Evolutionary conservation across 2,888 invertebrate species (phyloP), one percentile per base, ranked within the genome.

Genomic region (Spisula subtruncata): DNA sequence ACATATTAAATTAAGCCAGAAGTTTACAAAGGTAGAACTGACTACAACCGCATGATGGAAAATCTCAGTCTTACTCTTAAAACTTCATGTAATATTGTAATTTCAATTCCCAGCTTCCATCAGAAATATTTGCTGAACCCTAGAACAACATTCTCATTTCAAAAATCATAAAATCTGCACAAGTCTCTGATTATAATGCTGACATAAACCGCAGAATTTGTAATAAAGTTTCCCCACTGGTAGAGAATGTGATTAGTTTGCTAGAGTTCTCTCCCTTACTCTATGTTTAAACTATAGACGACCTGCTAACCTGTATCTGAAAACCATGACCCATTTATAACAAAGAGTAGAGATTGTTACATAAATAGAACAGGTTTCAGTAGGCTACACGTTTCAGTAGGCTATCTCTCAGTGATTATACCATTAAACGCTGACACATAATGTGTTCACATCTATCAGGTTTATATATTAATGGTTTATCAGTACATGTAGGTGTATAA

Each of bases 291-390:
- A 46, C 25, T 81, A 41, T 51, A 35, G 66, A 32, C 89, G 91
- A 89, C 92, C 91, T 71, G 91, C 85, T 92, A 89, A 91, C 92
- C 92, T 89, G 83, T 35, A 88, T 89, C 54, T 56, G 71, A 79
- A 60, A 81, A 86, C 41, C 54, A 54, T 88, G 91, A 92, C 92
- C 89, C 60, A 92, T 60, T 88, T 91, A 86, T 66, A 88, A 91
- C 91, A 91, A 91, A 88, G 90, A 79, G 48, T 10, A 85, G 56
- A 14, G 18, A 48, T 41, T 25, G 56, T 81, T 84, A 87, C 87
- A 87, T 81, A 89, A 84, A 89, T 84, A 87, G 82, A 89, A 86
- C 89, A 83, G 89, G 85, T 89, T 86, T 86, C 82, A 41, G 41
- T 41, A 2, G 75, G 87, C 41, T 82, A 90, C 89, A 83, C 86